A percentile compares a stretch with the other conserved stretches of the same genome.
Conservation (phyloP, 2,113 vertebrate genomes). For the Cyanoliseus patagonus region DNA sequence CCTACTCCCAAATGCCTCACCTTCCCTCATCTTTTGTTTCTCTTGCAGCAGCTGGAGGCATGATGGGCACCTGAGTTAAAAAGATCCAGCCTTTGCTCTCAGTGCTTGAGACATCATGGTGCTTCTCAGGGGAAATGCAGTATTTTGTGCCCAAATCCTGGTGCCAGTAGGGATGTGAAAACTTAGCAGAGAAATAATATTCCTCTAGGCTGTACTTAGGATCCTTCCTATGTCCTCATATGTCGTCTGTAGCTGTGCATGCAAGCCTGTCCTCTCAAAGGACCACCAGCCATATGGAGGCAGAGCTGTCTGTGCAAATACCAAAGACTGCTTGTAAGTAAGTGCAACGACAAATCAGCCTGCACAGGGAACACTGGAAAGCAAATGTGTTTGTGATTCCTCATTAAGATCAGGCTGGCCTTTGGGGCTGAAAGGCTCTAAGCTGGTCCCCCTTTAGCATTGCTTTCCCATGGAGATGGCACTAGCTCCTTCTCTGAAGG, state of each 20-base stretch:
- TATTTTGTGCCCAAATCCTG: neutral
- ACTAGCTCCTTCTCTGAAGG: neutral
- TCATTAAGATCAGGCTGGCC: neutral
- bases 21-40: neutral
- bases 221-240: neutral
- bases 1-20: neutral
- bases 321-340: neutral
- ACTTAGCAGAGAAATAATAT: neutral
- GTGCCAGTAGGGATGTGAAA: neutral
- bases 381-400: neutral
- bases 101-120: neutral
- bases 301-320: neutral
- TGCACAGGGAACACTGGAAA: neutral
- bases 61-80: neutral
- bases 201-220: neutral
- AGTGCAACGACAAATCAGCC: neutral
- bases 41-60: neutral
- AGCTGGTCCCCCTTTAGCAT: neutral
- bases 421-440: neutral
- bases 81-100: neutral
- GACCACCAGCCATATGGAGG: neutral
- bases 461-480: fast-evolving
- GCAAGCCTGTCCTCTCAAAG: neutral
- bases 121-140: neutral
- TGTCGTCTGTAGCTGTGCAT: neutral